These are phyloP conservation scores for Drosophila greeni DNA, from an alignment of 2,888 invertebrate species.

Conservation along the genomic window DNA sequence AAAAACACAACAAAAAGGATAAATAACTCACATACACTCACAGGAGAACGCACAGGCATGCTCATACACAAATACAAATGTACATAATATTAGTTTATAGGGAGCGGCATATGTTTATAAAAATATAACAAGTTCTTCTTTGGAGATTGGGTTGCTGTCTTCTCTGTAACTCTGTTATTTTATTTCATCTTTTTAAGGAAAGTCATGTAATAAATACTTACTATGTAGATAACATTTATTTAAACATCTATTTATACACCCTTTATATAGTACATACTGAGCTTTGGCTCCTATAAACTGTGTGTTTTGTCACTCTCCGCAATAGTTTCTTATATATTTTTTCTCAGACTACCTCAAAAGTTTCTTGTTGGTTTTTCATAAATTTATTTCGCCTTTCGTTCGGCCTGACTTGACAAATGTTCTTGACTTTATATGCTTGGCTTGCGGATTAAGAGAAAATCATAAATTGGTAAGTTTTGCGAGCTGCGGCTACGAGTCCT, in stretches of 20 bases:
- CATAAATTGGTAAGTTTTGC: slow-evolving; percentile 34
- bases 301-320: slow-evolving; percentile 13
- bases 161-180: slow-evolving; percentile 10
- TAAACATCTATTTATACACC: slow-evolving; percentile 42
- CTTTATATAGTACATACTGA: slow-evolving; percentile 49
- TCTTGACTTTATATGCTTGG: slow-evolving; percentile 21
- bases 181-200: slow-evolving; percentile 49
- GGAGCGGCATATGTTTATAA: slow-evolving; percentile 52
- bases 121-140: slow-evolving; percentile 73
- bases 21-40: slow-evolving; percentile 53
- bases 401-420: slow-evolving; percentile 30
- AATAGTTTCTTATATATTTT: slow-evolving; percentile 19
- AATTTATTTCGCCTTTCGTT: slow-evolving; percentile 17
- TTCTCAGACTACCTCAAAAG: slow-evolving; percentile 31
- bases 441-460: slow-evolving; percentile 20
- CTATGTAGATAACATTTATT: slow-evolving; percentile 40
- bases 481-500: slow-evolving; percentile 26
- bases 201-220: slow-evolving; percentile 54
- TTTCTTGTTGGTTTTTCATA: slow-evolving; percentile 7
- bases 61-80: slow-evolving; percentile 44
- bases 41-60: slow-evolving; percentile 30
- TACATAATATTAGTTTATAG: slow-evolving; percentile 45
- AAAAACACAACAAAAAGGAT: slow-evolving; percentile 45
- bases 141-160: slow-evolving; percentile 52
- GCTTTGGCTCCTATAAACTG: slow-evolving; percentile 37